These are phyloP conservation scores for Papilio machaon DNA, from an alignment of 1,140 invertebrate species.

Conservation along the genomic window DNA sequence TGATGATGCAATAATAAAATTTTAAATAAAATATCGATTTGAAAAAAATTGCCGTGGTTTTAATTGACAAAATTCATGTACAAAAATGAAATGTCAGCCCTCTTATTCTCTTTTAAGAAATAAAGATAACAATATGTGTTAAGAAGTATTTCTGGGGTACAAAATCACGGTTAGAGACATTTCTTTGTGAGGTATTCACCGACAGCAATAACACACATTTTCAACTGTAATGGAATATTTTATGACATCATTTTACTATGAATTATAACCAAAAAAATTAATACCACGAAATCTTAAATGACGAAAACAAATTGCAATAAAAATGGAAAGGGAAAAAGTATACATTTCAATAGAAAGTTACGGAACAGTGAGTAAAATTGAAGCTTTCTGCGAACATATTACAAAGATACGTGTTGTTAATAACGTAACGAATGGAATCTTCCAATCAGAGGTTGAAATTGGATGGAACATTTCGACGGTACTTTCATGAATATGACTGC, in stretches of 20 bases:
- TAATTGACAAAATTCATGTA: too few relatives aligned
- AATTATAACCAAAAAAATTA: slow-evolving; percentile 8
- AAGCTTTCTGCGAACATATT: slow-evolving; percentile 1
- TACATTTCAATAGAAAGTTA: slow-evolving; percentile 17
- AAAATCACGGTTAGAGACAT: neutral
- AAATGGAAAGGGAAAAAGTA: neutral
- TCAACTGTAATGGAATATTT: neutral
- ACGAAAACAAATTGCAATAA: neutral
- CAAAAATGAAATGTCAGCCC: too few relatives aligned
- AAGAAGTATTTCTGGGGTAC: too few relatives aligned
- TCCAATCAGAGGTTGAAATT: neutral
- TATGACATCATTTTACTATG: neutral
- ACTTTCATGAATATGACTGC: neutral
- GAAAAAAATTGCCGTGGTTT: neutral
- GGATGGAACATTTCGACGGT: slow-evolving; percentile 4
- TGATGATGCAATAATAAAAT: too few relatives aligned
- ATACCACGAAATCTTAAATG: neutral
- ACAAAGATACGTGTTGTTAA: neutral
- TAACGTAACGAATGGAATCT: slow-evolving; percentile 16
- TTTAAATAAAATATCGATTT: too few relatives aligned
- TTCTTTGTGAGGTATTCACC: too few relatives aligned
- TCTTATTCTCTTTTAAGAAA: too few relatives aligned
- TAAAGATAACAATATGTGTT: too few relatives aligned
- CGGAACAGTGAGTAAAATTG: neutral
- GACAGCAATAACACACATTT: neutral